phyloP scores from a whole-genome alignment of 2,797 vertebrate genomes.

The Falco peregrinus region DNA sequence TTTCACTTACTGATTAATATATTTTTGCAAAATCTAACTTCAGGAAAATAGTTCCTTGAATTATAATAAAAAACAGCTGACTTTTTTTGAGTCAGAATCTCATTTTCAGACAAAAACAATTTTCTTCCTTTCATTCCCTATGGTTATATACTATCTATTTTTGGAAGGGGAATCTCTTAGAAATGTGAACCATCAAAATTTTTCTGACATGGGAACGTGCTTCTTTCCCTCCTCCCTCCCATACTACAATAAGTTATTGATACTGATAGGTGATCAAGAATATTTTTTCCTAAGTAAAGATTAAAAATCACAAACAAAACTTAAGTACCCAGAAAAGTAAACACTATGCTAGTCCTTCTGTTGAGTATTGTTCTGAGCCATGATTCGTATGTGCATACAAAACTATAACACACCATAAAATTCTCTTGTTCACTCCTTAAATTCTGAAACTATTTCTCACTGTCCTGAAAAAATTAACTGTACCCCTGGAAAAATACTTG shows the following conservation, averaged over 20 bases:
- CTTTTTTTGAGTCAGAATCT: neutral
- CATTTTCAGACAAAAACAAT: neutral
- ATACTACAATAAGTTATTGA: neutral
- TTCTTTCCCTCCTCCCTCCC: neutral
- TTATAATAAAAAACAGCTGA: neutral
- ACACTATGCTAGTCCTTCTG: neutral
- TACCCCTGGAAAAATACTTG: neutral
- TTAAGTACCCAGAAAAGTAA: neutral
- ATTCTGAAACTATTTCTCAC: neutral
- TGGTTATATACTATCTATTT: neutral
- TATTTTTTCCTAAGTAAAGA: neutral
- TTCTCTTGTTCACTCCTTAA: rapidly evolving
- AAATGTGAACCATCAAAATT: neutral
- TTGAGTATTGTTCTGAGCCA: neutral
- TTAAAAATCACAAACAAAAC: neutral
- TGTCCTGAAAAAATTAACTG: neutral
- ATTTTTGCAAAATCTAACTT: neutral
- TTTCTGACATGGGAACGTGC: neutral
- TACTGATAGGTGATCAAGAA: neutral
- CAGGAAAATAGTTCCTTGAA: too few species aligned
- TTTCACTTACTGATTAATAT: neutral
- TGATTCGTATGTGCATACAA: neutral
- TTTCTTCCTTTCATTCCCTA: neutral
- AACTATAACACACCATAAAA: neutral
- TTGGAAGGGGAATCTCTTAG: neutral